phyloP scores from a whole-genome alignment of 2,797 vertebrate genomes.

The Characodon lateralis region DNA sequence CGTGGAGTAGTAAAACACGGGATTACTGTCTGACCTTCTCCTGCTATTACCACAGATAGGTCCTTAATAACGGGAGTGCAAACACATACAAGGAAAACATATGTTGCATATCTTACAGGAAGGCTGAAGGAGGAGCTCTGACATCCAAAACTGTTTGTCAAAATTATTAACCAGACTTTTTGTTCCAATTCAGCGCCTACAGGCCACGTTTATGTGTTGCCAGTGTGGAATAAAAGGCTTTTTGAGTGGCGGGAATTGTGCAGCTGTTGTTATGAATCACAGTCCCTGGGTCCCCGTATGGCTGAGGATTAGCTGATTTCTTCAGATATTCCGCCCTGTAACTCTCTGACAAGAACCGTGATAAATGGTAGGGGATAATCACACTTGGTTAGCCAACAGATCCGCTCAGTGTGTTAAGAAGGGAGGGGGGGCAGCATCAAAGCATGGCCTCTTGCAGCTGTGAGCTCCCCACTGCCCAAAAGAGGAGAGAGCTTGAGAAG shows the following conservation, averaged over 20 bases:
- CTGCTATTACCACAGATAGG: conserved; percentile 58
- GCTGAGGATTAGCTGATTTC: conserved; percentile 73
- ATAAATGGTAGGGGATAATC: conserved; percentile 79
- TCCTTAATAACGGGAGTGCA: conserved; percentile 56
- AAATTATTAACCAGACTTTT: conserved; percentile 21
- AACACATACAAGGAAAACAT: conserved; percentile 59
- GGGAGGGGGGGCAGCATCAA: conserved; percentile 52
- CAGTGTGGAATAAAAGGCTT: conserved; percentile 51
- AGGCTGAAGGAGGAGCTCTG: conserved; percentile 29
- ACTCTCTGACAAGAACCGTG: conserved; percentile 75
- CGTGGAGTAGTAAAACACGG: conserved; percentile 72
- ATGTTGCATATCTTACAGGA: conserved; percentile 44
- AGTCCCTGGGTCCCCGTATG: conserved; percentile 61
- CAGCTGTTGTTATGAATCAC: conserved; percentile 70
- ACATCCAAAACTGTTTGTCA: conserved; percentile 16
- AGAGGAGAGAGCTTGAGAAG: conserved; percentile 70
- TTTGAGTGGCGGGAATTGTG: conserved; percentile 63
- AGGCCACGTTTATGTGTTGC: conserved; percentile 42
- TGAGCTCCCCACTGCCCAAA: conserved; percentile 69
- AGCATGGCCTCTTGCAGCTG: conserved; percentile 74
- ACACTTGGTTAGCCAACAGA: conserved; percentile 78
- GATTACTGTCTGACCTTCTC: conserved; percentile 79
- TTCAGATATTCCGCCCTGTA: conserved; percentile 76
- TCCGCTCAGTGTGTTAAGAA: conserved; percentile 69
- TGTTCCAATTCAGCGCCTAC: conserved; percentile 42